phyloP scores from a whole-genome alignment of 64 coral and sea anemone genomes.

The Actinia tenebrosa region DNA sequence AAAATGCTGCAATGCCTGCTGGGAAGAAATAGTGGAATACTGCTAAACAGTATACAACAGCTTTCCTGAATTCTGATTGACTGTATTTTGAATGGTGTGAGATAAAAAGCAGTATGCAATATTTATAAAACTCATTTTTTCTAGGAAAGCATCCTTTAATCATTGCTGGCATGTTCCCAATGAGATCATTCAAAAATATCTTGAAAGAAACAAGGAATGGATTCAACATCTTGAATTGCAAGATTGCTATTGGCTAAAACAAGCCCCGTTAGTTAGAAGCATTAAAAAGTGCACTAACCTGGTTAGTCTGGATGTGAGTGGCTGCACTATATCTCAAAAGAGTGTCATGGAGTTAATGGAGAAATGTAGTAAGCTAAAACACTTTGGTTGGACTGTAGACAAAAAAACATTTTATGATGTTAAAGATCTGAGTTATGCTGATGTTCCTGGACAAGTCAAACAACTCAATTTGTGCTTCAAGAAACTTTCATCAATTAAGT shows the following conservation, averaged over 20 bases:
- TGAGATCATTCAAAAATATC: background rate
- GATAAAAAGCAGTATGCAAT: too few species aligned
- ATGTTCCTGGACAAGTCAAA: background rate
- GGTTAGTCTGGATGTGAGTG: conserved; percentile 3
- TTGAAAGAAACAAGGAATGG: background rate
- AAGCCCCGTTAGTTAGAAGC: background rate
- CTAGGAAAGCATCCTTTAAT: background rate
- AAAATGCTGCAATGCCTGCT: too few species aligned
- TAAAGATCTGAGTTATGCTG: background rate
- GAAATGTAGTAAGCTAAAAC: background rate
- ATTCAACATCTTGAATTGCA: background rate
- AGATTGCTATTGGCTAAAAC: conserved; percentile 1
- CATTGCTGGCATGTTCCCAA: background rate
- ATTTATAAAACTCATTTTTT: background rate
- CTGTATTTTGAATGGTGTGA: too few species aligned
- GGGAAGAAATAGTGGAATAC: too few species aligned
- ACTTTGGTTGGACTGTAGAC: background rate
- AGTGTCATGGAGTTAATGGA: background rate
- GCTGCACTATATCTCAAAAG: background rate
- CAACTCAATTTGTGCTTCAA: background rate
- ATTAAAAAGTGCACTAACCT: background rate
- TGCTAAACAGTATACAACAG: too few species aligned
- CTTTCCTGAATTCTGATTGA: too few species aligned
- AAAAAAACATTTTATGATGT: background rate
- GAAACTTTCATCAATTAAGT: background rate